A percentile compares a stretch with the other conserved stretches of the same genome.
phyloP scores from a whole-genome alignment of 2,113 vertebrate species.

The Brienomyrus longianalis region DNA sequence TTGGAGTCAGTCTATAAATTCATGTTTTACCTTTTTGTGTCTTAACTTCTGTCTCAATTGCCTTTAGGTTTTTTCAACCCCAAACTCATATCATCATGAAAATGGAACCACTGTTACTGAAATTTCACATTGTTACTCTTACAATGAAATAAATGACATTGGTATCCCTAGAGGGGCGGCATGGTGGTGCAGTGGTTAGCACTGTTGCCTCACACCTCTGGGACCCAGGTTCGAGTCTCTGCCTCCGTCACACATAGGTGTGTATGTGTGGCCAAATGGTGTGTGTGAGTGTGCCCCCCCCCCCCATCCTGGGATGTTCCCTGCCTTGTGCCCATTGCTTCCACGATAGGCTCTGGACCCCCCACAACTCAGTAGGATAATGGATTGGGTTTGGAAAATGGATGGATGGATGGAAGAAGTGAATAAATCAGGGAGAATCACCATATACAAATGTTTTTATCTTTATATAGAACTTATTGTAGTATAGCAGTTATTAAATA shows the following conservation, averaged over 20 bases:
- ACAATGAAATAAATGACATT: not conserved
- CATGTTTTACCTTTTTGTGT: not conserved
- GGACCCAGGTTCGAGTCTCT: too few species aligned
- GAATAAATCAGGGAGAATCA: not conserved
- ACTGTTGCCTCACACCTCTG: too few species aligned
- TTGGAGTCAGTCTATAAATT: not conserved
- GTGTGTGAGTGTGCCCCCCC: too few species aligned
- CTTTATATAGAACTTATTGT: not conserved
- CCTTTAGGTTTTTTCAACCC: not conserved
- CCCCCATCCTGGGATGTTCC: too few species aligned
- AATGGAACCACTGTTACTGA: not conserved
- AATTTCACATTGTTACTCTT: not conserved
- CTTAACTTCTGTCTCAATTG: not conserved
- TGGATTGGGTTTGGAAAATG: too few species aligned
- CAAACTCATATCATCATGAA: not conserved
- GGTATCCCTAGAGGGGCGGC: not conserved
- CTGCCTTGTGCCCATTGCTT: too few species aligned
- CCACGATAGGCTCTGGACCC: too few species aligned
- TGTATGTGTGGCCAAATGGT: too few species aligned
- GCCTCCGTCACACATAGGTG: too few species aligned
- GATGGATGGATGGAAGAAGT: not conserved
- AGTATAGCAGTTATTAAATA: not conserved
- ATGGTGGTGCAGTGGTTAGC: too few species aligned
- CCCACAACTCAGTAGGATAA: too few species aligned
- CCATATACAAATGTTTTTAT: not conserved